Evolutionary conservation across 64 coral and sea anemone genomes (phyloP).

Genomic region (Montipora capricornis): DNA sequence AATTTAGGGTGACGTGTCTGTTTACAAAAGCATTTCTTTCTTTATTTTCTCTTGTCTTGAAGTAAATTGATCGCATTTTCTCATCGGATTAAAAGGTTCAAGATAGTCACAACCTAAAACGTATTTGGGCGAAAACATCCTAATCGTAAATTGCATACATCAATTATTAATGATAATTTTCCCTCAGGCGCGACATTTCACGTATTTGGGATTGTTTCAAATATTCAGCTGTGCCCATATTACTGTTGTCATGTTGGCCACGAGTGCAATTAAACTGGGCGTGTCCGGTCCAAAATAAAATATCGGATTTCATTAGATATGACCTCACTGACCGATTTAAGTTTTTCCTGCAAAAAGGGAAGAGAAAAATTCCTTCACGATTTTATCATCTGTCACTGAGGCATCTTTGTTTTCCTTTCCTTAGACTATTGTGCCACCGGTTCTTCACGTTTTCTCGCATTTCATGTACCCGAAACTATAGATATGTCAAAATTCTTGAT

Average conservation of each 20-base stretch:
- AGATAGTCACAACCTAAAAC: background rate
- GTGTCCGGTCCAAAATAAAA: background rate
- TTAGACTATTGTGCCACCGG: no score
- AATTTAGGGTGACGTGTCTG: no score
- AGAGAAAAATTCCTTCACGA: conserved; percentile 1
- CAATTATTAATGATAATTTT: background rate
- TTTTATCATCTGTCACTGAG: background rate
- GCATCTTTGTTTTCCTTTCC: background rate
- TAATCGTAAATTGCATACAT: background rate
- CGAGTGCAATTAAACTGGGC: background rate
- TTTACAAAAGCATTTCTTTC: no score
- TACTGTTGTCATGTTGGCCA: background rate
- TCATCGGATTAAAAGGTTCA: background rate
- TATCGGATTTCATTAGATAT: background rate
- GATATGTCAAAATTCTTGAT: no score
- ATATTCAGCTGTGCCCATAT: background rate
- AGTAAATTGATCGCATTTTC: background rate
- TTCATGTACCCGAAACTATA: no score
- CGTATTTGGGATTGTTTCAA: background rate
- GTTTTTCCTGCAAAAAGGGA: background rate
- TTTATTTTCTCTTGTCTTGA: no score
- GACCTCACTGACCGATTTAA: background rate
- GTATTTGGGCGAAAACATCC: background rate
- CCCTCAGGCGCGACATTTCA: background rate
- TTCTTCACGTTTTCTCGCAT: no score